Evolutionary conservation across 37 sponge, comb jelly and placozoan species (phyloP).

Genomic region (Cladorhizidae sp.): DNA sequence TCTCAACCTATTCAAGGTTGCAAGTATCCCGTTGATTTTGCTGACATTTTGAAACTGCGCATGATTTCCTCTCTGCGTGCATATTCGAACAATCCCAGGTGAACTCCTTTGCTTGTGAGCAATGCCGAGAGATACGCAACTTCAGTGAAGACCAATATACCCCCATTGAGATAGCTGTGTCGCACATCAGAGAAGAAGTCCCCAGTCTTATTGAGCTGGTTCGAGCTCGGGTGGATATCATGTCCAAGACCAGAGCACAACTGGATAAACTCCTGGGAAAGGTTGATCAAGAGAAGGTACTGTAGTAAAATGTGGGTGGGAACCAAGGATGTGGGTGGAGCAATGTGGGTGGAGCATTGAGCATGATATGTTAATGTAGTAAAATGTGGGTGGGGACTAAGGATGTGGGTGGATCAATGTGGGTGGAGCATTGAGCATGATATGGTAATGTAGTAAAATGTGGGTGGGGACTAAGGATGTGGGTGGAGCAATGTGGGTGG

Average conservation of each 20-base stretch:
- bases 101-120: constrained; percentile 59
- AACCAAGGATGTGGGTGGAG: too few relatives aligned
- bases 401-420: too few relatives aligned
- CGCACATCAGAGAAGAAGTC: constrained; percentile 22
- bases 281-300: constrained; percentile 36
- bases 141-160: constrained; percentile 25
- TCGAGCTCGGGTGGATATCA: constrained; percentile 34
- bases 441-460: not conserved
- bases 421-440: constrained; percentile 28
- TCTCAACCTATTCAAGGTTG: too few relatives aligned
- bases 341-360: too few relatives aligned
- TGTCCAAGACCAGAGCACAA: constrained; percentile 35
- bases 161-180: constrained; percentile 45
- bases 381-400: too few relatives aligned
- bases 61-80: too few relatives aligned
- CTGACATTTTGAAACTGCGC: too few relatives aligned
- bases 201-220: constrained; percentile 27
- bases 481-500: too few relatives aligned
- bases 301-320: not conserved
- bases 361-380: too few relatives aligned
- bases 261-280: constrained; percentile 24
- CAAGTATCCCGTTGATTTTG: too few relatives aligned
- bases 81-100: not conserved
- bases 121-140: constrained; percentile 19
- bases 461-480: too few relatives aligned